Base-by-base conservation (phyloP, 2,888 invertebrate genomes). In the Dasypolia templi region DNA sequence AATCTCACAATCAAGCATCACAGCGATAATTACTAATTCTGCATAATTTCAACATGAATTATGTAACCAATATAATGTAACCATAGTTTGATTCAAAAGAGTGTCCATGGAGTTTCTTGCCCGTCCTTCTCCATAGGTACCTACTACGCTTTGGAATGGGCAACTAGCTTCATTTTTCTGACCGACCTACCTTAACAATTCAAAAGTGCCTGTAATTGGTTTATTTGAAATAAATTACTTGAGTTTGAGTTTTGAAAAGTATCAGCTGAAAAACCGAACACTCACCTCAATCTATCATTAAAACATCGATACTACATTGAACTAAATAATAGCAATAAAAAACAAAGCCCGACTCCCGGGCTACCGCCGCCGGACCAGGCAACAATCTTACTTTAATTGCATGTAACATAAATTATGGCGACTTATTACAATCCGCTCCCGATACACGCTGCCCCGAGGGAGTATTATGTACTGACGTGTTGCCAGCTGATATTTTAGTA, bases 301-400 rank as follows among this genome's bases (percentile, higher is more conserved):
- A 55, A 56, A 32, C 39, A 77, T 44, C 39, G 64, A 72, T 69
- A 82, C 49, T 39, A 44, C 35, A 77, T 83, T 79, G 84, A 77
- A 83, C 64, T 69, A 59, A 78, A 83, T 88, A 88, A 86, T 85
- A 84, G 83, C 85, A 88, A 88, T 89, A 80, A 77, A 84, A 87
- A 89, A 80, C 85, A 86, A 80, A 76, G 44, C 44, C 75, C 64
- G 72, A 81, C 90, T 90, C 90, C 86, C 79, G 89, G 58, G 66
- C 89, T 92, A 90, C 79, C 70, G 86, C 83, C 88, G 83, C 83
- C 86, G 88, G 89, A 88, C 90, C 88, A 89, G 87, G 91, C 93
- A 94, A 95, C 96, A 95, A 95, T 95, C 95, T 95, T 94, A 95
- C 94, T 94, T 95, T 96, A 96, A 96, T 96, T 95, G 96, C 95